Base-by-base conservation (phyloP, 2,113 vertebrate species). In the Sceloporus tristichus region DNA sequence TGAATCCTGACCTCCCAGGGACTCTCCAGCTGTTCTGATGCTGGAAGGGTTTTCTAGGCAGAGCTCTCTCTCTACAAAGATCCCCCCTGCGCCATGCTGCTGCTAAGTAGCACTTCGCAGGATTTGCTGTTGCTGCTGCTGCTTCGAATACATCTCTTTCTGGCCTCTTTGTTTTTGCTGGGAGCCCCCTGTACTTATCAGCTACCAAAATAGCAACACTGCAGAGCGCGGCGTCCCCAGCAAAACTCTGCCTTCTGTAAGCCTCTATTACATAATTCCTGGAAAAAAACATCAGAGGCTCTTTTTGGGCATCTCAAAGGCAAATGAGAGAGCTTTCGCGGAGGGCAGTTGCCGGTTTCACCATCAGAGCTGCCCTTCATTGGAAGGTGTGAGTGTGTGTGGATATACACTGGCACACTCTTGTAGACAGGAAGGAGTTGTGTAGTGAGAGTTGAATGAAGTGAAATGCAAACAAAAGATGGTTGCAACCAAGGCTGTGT, bases 221-320 rank as follows among this genome's bases (percentile, higher is more conserved):
- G 86, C 71, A 27, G 16, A 81, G 38, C 9, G 7, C 9, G 7
- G 70, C 40, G 18, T 42, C 38, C 54, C 34, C 19, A 48, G 38
- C 70, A n/a, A 48, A 76, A 27, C 70, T 34, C 6, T 25, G 40
- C 80, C 62, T 53, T 42, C 59, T 53, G 2, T 25, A 27, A 54
- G 23, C 59, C 87, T 27, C 23, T 19, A 21, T 84, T 84, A 70
- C 48, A 53, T 88, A 88, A 88, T 27, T 21, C 27, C 42, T 83
- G n/a, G 40, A 66, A 19, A 74, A 66, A 68, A 70, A 40, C 48
- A 66, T 62, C 75, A 53, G 27, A 38, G 53, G 10, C 59, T 62
- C 13, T 7, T 29, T 27, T 29, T 27, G 42, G 62, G 62, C 38
- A 19, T 68, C 29, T 84, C 53, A 19, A 71, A 83, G 65, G 8